Evolutionary conservation across 2,113 vertebrate genomes (phyloP), one percentile per base, ranked within the genome.

Genomic region (Corythoichthys intestinalis): DNA sequence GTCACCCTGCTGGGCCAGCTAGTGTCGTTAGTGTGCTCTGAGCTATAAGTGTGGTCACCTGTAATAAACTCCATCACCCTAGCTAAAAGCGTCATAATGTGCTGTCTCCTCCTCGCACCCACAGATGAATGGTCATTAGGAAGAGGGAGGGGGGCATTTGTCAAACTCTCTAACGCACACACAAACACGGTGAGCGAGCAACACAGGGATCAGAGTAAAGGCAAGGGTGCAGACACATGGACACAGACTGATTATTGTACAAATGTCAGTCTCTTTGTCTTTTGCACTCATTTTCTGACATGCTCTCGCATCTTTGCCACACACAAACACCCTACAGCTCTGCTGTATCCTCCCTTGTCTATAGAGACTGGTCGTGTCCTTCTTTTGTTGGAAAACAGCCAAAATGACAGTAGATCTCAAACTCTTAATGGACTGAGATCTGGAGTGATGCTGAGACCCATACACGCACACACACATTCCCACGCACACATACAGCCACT

Each of bases 41-140:
- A 70, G 76, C 78, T 73, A 59, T 60, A 57, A 82, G 72, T 69
- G 73, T 72, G 78, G 52, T 75, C 76, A 72, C 74, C 86, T 84
- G 73, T 80, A 77, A 77, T 78, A 72, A 80, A 85, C 66, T 49
- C 67, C 10, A 37, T 72, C 78, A 50, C 53, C 60, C 65, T 0
- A 70, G 65, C 79, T 78, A 76, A 88, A 83, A 88, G 82, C 52
- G 2, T 65, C 1, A 34, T 83, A 80, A 83, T 86, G 81, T 69
- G 63, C 76, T 34, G 12, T 69, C 73, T 76, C 75, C 71, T 65
- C 73, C 76, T 81, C 71, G 77, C 79, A 77, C 75, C 72, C 65
- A 58, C 76, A 80, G 74, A 79, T 50, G 61, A 76, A 64, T 49
- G 65, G 57, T 79, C 78, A 83, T 84, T 80, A 77, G 67, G 67